A percentile compares a stretch with the other conserved stretches of the same genome.
These are phyloP conservation scores for Rhogogaster chlorosoma DNA, from an alignment of 2,888 invertebrate species.

Conservation along the genomic window DNA sequence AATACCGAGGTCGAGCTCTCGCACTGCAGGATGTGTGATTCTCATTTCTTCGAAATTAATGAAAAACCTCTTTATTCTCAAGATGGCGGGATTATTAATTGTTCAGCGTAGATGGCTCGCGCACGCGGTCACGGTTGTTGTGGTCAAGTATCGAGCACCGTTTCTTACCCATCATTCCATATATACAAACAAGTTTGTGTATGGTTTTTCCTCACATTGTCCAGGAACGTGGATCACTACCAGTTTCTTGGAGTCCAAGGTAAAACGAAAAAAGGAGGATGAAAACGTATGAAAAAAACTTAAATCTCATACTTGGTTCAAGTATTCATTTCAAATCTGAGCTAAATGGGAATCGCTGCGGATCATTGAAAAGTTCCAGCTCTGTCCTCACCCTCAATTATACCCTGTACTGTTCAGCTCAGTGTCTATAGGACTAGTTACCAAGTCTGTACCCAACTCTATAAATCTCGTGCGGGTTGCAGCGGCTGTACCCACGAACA, in stretches of 20 bases:
- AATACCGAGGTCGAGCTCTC: not conserved
- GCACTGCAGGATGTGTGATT: not conserved
- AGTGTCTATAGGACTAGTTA: conserved; percentile 19
- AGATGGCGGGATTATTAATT: conserved; percentile 52
- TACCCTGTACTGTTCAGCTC: not conserved
- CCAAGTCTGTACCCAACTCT: conserved; percentile 40
- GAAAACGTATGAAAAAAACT: not conserved
- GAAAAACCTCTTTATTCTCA: conserved; percentile 39
- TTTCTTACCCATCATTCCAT: conserved; percentile 31
- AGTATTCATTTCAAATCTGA: not conserved
- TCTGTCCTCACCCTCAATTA: conserved; percentile 26
- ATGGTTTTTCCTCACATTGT: conserved; percentile 30
- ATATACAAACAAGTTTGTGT: conserved; percentile 45
- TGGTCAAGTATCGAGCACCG: conserved; percentile 23
- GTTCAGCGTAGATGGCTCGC: conserved; percentile 50
- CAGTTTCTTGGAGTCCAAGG: conserved; percentile 45
- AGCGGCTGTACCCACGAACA: conserved; percentile 25
- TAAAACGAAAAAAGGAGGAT: not conserved
- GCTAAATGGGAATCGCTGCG: not conserved
- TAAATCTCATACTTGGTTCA: not conserved
- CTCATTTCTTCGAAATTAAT: conserved; percentile 36
- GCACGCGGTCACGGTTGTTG: conserved; percentile 30
- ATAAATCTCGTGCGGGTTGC: conserved; percentile 35
- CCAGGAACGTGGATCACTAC: conserved; percentile 44
- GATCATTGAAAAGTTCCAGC: not conserved